Base-by-base conservation (phyloP, 2,113 vertebrate genomes). In the Sakesphorus luctuosus region DNA sequence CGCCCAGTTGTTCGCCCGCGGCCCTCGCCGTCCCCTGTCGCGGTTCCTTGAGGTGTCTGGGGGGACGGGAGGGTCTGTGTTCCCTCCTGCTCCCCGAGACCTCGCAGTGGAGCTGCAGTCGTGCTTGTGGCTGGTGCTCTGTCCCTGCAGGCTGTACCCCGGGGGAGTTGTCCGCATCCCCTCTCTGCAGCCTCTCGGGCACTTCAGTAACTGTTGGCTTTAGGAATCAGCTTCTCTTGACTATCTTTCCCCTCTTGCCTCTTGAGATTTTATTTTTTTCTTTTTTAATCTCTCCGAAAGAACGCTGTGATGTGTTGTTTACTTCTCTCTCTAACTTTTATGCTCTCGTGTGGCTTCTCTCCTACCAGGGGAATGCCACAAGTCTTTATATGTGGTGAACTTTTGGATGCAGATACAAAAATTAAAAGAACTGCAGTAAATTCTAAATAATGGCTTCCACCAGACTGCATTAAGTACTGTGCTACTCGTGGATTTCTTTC, bases 61-160 rank as follows among this genome's bases (percentile, higher is more conserved):
- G 18, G 29, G 11, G 31, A 11, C 9, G 4, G 35, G 17, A 24
- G 79, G 21, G 3, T 35, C 47, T 26, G 38, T 21, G 4, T 29
- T 11, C 33, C 19, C 11, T 8, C 43, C n/a, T 2, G 13, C 28
- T 49, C 38, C 33, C 53, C 63, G 19, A 3, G 3, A 4, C 13
- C 3, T 25, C 9, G 1, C 8, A 7, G 0, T 5, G 40, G 33
- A 16, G 65, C 13, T 13, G 62, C 28, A 3, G 19, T 1, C 9
- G 18, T 26, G 75, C 55, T 11, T 2, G 3, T 11, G 47, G 55
- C 20, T 10, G 18, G 36, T 26, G 62, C 63, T 13, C 12, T 13
- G 38, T 4, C 79, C 36, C 19, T 26, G 49, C 17, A 5, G 6
- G 13, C 69, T 23, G 49, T 33, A 1, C 2, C 62, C 62, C 13